These are phyloP conservation scores for Spodoptera frugiperda DNA, from an alignment of 1,140 invertebrate species.

Conservation along the genomic window DNA sequence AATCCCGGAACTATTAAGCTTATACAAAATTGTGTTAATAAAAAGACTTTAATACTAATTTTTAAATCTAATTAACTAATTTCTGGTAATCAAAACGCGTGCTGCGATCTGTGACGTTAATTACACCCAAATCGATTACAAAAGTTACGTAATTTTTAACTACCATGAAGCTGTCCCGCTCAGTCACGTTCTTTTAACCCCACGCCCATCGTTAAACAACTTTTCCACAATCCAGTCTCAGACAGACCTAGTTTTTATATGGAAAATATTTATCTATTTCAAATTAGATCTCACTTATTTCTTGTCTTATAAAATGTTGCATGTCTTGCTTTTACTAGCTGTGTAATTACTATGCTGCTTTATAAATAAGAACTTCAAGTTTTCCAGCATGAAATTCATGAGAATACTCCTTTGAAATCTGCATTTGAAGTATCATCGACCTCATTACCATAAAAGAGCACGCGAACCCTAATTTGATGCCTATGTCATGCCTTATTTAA, in stretches of 20 bases:
- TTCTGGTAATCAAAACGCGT: not conserved
- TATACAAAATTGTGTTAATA: not conserved
- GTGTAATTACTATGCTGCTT: constrained; percentile 6
- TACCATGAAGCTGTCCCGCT: not conserved
- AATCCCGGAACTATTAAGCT: not conserved
- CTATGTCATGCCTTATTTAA: constrained; percentile 23
- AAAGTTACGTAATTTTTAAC: constrained; percentile 1
- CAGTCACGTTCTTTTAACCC: not conserved
- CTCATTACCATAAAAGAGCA: constrained; percentile 17
- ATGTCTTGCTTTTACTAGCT: not conserved
- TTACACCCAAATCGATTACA: not conserved
- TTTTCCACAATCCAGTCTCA: constrained; percentile 27
- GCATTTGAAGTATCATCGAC: not conserved
- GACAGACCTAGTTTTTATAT: constrained; percentile 41
- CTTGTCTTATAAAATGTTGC: constrained; percentile 35
- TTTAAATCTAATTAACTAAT: not conserved
- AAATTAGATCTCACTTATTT: constrained; percentile 39
- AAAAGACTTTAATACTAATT: not conserved
- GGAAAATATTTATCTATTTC: constrained; percentile 40
- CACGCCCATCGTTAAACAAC: not conserved
- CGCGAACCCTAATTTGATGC: constrained; percentile 14
- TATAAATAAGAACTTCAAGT: not conserved
- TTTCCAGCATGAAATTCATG: not conserved
- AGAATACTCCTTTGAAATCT: not conserved
- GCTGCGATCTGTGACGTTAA: not conserved